Evolutionary conservation across 2,888 invertebrate species (phyloP).

Genomic region (Ochlodes sylvanus): DNA sequence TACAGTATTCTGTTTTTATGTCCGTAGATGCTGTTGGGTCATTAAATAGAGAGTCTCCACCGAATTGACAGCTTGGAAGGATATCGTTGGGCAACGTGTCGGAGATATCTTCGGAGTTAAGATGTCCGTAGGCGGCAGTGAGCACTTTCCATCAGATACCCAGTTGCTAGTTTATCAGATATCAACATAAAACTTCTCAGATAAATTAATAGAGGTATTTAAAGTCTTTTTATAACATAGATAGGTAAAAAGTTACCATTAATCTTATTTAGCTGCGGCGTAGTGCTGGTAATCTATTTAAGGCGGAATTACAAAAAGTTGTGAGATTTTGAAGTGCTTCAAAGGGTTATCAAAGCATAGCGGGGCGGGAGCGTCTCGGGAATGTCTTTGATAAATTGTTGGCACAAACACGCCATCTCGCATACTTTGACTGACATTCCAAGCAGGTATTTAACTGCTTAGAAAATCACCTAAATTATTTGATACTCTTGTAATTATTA

Average conservation of each 20-base stretch:
- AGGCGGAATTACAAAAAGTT: constrained; percentile 48
- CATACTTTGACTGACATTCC: constrained; percentile 59
- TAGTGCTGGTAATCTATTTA: constrained; percentile 24
- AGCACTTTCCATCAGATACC: too few species aligned
- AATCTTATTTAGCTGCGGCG: constrained; percentile 2
- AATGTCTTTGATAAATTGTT: constrained; percentile 80
- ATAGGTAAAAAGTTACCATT: neutral
- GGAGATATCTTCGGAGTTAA: too few species aligned
- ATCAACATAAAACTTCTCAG: too few species aligned
- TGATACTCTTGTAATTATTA: constrained; percentile 20
- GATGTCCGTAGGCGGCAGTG: too few species aligned
- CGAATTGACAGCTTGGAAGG: too few species aligned
- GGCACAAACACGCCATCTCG: constrained; percentile 62
- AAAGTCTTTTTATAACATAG: too few species aligned
- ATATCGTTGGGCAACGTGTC: too few species aligned
- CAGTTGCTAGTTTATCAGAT: too few species aligned
- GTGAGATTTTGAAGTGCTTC: constrained; percentile 53
- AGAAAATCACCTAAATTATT: constrained; percentile 41
- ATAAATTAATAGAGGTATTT: too few species aligned
- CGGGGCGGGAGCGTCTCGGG: constrained; percentile 52
- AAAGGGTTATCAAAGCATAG: constrained; percentile 79
- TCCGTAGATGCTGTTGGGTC: too few species aligned
- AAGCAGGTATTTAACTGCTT: constrained; percentile 55
- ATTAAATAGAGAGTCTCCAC: too few species aligned
- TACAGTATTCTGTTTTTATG: too few species aligned